Conservation (phyloP, 1,140 invertebrate species). For the Tribolium madens region DNA sequence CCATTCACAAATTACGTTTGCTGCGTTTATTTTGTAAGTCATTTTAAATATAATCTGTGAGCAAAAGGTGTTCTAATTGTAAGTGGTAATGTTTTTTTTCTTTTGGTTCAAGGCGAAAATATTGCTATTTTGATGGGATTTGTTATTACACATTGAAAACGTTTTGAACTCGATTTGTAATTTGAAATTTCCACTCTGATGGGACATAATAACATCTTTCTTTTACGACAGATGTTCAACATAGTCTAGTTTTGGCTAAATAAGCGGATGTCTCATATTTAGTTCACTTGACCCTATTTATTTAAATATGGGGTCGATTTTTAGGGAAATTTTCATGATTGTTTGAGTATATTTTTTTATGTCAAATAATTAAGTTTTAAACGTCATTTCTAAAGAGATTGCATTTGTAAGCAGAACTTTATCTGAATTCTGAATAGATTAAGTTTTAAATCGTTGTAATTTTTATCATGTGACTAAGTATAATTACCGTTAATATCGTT, state of each 20-base stretch:
- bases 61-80: neutral
- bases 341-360: neutral
- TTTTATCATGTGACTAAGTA: neutral
- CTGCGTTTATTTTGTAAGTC: neutral
- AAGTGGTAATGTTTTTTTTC: neutral
- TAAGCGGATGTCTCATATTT: neutral
- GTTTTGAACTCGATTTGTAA: too few species aligned
- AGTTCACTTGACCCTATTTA: neutral
- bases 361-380: neutral
- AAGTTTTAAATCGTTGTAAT: neutral
- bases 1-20: neutral
- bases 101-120: neutral
- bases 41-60: neutral
- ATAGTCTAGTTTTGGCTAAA: neutral
- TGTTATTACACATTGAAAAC: too few species aligned
- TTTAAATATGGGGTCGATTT: neutral
- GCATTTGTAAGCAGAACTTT: neutral
- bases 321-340: neutral
- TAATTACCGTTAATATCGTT: neutral
- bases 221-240: neutral
- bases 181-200: neutral
- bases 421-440: neutral
- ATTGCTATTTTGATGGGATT: too few species aligned
- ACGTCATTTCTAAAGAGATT: neutral
- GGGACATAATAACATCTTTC: neutral